Conservation (phyloP, 2,797 vertebrate species). For the Nyctibius grandis region DNA sequence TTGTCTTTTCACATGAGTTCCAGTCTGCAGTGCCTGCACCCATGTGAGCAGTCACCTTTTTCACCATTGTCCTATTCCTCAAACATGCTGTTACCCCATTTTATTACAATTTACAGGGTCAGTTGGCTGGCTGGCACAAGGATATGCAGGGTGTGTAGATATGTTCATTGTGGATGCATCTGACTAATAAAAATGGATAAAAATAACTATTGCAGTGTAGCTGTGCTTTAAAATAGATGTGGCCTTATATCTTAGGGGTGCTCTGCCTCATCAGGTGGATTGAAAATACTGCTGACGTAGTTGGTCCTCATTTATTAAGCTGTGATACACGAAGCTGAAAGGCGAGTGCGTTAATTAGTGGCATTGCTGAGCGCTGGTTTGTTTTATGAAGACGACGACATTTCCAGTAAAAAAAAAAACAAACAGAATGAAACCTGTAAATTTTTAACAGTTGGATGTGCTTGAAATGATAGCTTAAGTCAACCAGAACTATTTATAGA, state of each 20-base stretch:
- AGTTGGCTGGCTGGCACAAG: background rate
- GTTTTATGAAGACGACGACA: background rate
- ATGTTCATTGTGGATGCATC: background rate
- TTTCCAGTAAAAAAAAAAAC: background rate
- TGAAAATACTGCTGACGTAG: background rate
- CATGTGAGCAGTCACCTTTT: background rate
- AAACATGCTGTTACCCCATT: background rate
- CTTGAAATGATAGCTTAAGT: background rate
- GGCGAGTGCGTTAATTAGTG: background rate
- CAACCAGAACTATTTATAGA: background rate
- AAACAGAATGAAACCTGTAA: background rate
- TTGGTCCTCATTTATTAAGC: background rate
- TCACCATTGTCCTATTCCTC: background rate
- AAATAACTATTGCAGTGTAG: background rate
- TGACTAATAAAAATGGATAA: background rate
- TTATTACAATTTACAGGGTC: background rate
- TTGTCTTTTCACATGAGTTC: background rate
- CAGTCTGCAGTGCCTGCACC: background rate
- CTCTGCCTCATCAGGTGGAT: background rate
- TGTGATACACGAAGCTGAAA: background rate
- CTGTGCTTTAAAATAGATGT: background rate
- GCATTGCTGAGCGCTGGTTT: background rate
- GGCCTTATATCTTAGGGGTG: background rate
- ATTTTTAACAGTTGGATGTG: background rate
- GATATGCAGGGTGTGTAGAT: background rate